Base-by-base conservation (phyloP, 2,113 vertebrate genomes). In the Pipra filicauda region DNA sequence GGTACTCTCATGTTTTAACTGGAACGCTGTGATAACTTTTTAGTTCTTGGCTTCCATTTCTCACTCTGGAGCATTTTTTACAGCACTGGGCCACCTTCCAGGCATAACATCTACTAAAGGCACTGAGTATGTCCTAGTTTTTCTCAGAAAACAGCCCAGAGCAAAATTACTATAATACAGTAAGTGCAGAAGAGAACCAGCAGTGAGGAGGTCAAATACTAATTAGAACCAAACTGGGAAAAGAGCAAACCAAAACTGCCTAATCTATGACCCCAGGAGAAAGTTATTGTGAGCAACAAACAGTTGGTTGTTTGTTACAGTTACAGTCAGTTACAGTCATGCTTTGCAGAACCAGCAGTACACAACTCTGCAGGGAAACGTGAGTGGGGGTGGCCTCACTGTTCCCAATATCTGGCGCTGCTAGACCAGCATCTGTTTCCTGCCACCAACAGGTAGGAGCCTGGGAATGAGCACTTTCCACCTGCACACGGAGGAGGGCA, bases 21-120 rank as follows among this genome's bases (percentile, higher is more conserved):
- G 95, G 93, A 93, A 93, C 11, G 0, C 61, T 84, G 14, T 28
- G 39, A 19, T 71, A 88, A 92, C 69, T 75, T 93, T 86, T 92
- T n/a, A 66, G 83, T 87, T 89, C 87, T 95, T 95, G 91, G 95
- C 89, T 91, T 65, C 77, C 75, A 21, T 72, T 69, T 22, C 72
- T 67, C 59, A 87, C 74, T 65, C 74, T 76, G 93, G 89, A 97
- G 87, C 94, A 91, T 72, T 96, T 92, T 93, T 93, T 87, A 78
- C 61, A 95, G 91, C 80, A 57, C 89, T 92, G 94, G 96, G 96
- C 57, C 76, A 78, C 84, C 80, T 92, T 96, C 96, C 96, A 97
- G 90, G 70, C 90, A 95, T 80, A 97, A 96, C 75, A 96, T 95
- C 95, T 90, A 96, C 92, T 69, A 90, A 71, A 96, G 66, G 75